These are phyloP conservation scores for Hormaphis cornu DNA, from an alignment of 1,140 invertebrate species.

Conservation along the genomic window DNA sequence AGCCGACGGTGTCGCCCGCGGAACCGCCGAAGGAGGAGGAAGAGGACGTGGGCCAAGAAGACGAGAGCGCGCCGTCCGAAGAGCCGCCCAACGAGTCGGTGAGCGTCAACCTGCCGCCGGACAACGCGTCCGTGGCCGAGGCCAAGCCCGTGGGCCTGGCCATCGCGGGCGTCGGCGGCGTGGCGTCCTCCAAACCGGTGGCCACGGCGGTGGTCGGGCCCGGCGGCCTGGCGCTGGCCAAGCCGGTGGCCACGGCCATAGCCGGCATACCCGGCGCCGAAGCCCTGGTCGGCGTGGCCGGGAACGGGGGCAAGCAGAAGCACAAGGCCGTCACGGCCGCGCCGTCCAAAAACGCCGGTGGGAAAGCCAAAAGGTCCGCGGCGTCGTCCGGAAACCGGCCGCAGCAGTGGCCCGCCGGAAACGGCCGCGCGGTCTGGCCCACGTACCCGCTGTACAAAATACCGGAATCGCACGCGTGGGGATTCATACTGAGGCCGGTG, in stretches of 20 bases:
- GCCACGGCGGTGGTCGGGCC: constrained; percentile 57
- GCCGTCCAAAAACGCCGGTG: background rate
- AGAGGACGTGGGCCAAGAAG: constrained; percentile 43
- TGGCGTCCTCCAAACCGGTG: constrained; percentile 57
- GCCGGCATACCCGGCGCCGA: constrained; percentile 48
- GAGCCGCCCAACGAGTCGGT: constrained; percentile 39
- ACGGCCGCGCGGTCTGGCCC: background rate
- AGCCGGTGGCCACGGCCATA: constrained; percentile 59
- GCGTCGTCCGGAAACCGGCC: background rate
- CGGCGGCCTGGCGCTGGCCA: constrained; percentile 54
- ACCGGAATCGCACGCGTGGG: constrained; percentile 23
- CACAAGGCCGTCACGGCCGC: background rate
- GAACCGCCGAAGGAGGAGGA: constrained; percentile 43
- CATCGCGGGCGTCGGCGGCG: constrained; percentile 50
- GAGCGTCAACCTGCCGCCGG: constrained; percentile 45
- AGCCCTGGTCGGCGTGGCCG: constrained; percentile 33
- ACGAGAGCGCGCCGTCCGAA: constrained; percentile 5
- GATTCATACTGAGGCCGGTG: constrained; percentile 7
- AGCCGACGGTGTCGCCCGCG: constrained; percentile 36
- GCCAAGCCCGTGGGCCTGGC: constrained; percentile 57
- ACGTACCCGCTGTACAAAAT: constrained; percentile 22
- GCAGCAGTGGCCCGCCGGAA: background rate
- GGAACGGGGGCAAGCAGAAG: constrained; percentile 29
- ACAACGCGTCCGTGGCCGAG: constrained; percentile 55
- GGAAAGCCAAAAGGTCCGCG: background rate